Conservation (phyloP, 2,888 invertebrate species). For the Hybos culiciformis region DNA sequence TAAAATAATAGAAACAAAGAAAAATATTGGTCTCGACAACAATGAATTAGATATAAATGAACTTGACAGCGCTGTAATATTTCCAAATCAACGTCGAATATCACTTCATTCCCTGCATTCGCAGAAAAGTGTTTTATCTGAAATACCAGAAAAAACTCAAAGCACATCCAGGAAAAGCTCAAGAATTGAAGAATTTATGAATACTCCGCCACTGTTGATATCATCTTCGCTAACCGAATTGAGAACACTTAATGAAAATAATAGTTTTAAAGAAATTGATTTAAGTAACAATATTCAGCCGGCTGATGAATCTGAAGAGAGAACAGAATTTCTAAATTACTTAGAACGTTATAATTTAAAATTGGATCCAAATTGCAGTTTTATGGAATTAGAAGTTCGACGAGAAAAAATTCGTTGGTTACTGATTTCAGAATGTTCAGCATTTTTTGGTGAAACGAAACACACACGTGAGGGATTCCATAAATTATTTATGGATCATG, state of each 20-base stretch:
- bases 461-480: slow-evolving; percentile 34
- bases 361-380: slow-evolving; percentile 34
- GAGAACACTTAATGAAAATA: background rate
- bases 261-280: background rate
- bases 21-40: too few species aligned
- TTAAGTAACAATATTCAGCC: background rate
- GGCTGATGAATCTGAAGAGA: slow-evolving; percentile 18
- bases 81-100: background rate
- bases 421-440: slow-evolving; percentile 35
- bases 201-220: too few species aligned
- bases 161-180: background rate
- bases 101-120: slow-evolving; percentile 1
- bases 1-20: too few species aligned
- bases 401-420: slow-evolving; percentile 36
- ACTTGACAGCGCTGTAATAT: background rate
- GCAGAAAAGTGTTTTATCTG: slow-evolving; percentile 2
- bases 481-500: slow-evolving; percentile 32
- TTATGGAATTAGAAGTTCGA: slow-evolving; percentile 35
- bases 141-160: slow-evolving; percentile 7
- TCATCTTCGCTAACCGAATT: too few species aligned
- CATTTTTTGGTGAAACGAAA: slow-evolving; percentile 33
- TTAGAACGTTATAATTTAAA: slow-evolving; percentile 32
- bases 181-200: too few species aligned
- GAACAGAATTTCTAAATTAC: slow-evolving; percentile 23
- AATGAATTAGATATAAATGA: background rate